Conservation (phyloP, 1,140 invertebrate genomes). For the Cydia pomonella region DNA sequence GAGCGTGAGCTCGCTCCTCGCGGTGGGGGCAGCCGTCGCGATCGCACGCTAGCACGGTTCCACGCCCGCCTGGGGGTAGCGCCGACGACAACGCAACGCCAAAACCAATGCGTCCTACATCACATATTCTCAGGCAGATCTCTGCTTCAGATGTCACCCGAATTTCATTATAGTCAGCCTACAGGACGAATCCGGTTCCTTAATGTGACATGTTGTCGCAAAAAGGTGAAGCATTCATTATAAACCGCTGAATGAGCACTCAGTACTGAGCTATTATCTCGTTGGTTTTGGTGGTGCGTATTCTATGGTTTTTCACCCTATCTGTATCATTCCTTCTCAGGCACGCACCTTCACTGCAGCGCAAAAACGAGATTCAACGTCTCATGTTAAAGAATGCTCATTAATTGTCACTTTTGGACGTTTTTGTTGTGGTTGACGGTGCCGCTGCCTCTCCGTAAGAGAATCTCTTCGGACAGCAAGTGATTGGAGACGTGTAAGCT, state of each 20-base stretch:
- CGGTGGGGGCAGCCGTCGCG: constrained; percentile 71
- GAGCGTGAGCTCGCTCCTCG: constrained; percentile 69
- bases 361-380: constrained; percentile 36
- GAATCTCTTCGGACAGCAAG: background rate
- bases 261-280: background rate
- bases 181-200: background rate
- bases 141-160: background rate
- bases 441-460: constrained; percentile 12
- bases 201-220: background rate
- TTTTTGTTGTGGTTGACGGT: background rate
- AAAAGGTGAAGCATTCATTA: background rate
- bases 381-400: constrained; percentile 39
- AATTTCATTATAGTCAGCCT: background rate
- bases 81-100: background rate
- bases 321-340: constrained; percentile 58
- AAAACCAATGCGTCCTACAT: background rate
- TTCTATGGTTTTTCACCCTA: constrained; percentile 22
- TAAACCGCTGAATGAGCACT: background rate
- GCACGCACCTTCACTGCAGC: constrained; percentile 40
- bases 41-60: constrained; percentile 73
- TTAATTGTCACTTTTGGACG: background rate
- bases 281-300: constrained; percentile 12
- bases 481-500: constrained; percentile 44
- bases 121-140: background rate
- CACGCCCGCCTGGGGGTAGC: constrained; percentile 55